A percentile compares a stretch with the other conserved stretches of the same genome.
Conservation (phyloP, 2,888 invertebrate species). For the Eurytoma californica region DNA sequence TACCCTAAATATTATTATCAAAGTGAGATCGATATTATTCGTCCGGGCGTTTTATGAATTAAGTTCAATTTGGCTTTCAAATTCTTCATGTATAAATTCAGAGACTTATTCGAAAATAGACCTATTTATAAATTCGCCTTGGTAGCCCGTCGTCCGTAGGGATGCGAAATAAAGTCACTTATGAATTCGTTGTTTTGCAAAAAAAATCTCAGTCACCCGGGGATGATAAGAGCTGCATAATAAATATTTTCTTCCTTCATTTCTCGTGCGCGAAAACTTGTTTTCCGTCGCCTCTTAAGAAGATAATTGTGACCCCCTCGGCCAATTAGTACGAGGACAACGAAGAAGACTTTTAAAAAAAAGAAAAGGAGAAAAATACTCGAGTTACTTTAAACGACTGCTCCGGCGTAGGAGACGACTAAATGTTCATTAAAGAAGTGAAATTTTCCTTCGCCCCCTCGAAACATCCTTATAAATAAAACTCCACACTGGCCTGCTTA, state of each 20-base stretch:
- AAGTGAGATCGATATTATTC: too few relatives aligned
- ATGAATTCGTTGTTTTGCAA: too few relatives aligned
- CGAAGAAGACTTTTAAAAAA: neutral
- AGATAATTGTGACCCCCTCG: slow-evolving; percentile 14
- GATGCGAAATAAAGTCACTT: too few relatives aligned
- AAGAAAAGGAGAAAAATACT: slow-evolving; percentile 8
- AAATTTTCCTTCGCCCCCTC: neutral
- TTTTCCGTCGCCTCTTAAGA: slow-evolving; percentile 20
- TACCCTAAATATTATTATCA: too few relatives aligned
- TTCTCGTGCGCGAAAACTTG: slow-evolving; percentile 14
- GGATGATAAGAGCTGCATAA: neutral
- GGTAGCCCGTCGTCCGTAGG: too few relatives aligned
- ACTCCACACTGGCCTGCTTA: neutral
- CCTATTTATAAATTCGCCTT: too few relatives aligned
- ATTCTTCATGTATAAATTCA: too few relatives aligned
- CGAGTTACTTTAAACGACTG: slow-evolving; percentile 3
- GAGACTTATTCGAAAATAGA: too few relatives aligned
- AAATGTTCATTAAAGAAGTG: slow-evolving; percentile 24
- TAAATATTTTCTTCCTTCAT: slow-evolving; percentile 23
- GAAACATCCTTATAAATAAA: too few relatives aligned
- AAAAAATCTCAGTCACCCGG: too few relatives aligned
- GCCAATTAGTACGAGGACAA: slow-evolving; percentile 28
- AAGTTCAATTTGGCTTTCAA: too few relatives aligned
- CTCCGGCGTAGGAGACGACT: neutral
- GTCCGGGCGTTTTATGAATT: too few relatives aligned